Conservation (phyloP, 2,888 invertebrate species). For the Mythimna albipuncta region DNA sequence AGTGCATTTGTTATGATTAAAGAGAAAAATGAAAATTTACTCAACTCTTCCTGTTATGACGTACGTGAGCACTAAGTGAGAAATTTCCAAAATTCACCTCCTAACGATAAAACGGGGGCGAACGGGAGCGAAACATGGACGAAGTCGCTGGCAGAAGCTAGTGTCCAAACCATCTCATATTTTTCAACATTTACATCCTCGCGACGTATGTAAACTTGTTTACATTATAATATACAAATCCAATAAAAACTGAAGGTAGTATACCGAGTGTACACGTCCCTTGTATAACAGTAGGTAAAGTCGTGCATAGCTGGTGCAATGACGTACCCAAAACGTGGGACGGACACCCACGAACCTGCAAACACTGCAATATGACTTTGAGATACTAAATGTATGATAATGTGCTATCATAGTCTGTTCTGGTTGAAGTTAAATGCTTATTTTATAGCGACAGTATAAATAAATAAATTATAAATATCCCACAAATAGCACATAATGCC, state of each 20-base stretch:
- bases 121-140: too few relatives aligned
- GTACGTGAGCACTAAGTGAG: too few relatives aligned
- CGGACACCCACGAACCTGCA: neutral
- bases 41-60: too few relatives aligned
- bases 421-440: neutral
- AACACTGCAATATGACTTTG: conserved; percentile 30
- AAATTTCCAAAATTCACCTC: too few relatives aligned
- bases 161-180: neutral
- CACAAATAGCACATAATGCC: too few relatives aligned
- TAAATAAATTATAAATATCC: too few relatives aligned
- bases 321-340: conserved; percentile 39
- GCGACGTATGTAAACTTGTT: conserved; percentile 33
- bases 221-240: conserved; percentile 63
- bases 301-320: conserved; percentile 75
- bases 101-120: too few relatives aligned
- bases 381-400: conserved; percentile 12
- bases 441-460: neutral
- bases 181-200: neutral
- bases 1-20: too few relatives aligned
- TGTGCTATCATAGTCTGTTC: neutral
- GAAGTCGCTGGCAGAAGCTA: too few relatives aligned
- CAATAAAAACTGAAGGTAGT: conserved; percentile 69
- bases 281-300: conserved; percentile 64
- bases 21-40: too few relatives aligned
- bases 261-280: conserved; percentile 53